Evolutionary conservation across 2,113 vertebrate genomes (phyloP), one percentile per base, ranked within the genome.

Genomic region (Vidua chalybeata): DNA sequence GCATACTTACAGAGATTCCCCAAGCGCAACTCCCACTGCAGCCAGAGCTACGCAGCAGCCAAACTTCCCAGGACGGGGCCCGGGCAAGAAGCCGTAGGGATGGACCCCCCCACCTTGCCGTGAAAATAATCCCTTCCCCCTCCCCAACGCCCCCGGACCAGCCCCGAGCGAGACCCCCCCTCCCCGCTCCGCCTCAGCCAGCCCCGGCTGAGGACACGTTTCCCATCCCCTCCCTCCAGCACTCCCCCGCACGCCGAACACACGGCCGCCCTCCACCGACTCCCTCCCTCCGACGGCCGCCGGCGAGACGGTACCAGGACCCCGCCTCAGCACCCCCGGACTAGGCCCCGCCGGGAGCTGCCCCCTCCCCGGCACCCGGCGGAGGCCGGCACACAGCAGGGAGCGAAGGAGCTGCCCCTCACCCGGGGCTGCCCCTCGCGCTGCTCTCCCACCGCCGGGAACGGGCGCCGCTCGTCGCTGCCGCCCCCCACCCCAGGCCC

Each of bases 161-260:
- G 19, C 46, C 46, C 31, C 14, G 12, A 43, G 23, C 3, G 24
- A 74, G 35, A 41, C 12, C 17, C 31, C n/a, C 45, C 63, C 27
- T 27, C 43, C 31, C 58, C 11, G 52, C 81, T n/a, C 81, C 63
- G 68, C 35, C 77, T 67, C 88, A 54, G 55, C 59, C 64, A 30
- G 39, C 45, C 49, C 30, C 52, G 11, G 63, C 45, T 7, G 37
- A 76, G 35, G 46, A 59, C 73, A 30, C 88, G 64, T 13, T 81
- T 64, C 69, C 51, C 85, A 63, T 33, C 48, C 76, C 80, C 72
- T 81, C 78, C 85, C 46, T 64, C 45, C 81, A 22, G 39, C 67
- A 37, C 91, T 56, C 88, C 88, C 59, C 85, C 95, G 71, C 94
- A 89, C 89, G 13, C 55, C 92, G 23, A 63, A 89, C 15, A 80